phyloP scores from a whole-genome alignment of 2,797 vertebrate species.

The Ataeniobius toweri region DNA sequence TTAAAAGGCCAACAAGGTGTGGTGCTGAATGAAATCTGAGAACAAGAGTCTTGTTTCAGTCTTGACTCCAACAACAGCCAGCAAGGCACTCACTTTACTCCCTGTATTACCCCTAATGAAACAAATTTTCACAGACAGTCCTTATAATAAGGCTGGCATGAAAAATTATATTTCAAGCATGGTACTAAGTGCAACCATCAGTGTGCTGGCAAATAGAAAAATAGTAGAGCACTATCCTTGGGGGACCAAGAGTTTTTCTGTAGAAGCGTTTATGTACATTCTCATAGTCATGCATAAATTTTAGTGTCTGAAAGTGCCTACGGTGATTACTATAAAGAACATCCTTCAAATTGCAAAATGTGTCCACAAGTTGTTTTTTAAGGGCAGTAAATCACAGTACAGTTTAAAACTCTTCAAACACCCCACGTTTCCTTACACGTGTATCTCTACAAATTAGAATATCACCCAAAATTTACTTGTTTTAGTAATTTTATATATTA shows the following conservation, averaged over 20 bases:
- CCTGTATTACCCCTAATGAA: neutral
- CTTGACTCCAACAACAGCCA: slow-evolving; percentile 5
- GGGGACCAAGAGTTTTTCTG: neutral
- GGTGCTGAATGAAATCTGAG: slow-evolving; percentile 27
- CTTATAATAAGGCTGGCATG: neutral
- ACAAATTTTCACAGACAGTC: neutral
- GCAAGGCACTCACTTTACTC: neutral
- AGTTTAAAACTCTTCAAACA: neutral
- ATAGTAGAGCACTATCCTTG: neutral
- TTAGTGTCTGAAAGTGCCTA: neutral
- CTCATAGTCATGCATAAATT: neutral
- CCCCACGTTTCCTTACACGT: neutral
- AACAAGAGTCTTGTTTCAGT: slow-evolving; percentile 33
- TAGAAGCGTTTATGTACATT: neutral
- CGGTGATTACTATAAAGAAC: neutral
- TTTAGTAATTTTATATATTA: neutral
- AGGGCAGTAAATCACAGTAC: neutral
- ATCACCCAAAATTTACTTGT: neutral
- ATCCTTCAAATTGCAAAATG: neutral
- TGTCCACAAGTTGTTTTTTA: neutral
- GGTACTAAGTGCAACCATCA: neutral
- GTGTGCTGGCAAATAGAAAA: neutral
- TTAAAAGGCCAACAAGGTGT: slow-evolving; percentile 60
- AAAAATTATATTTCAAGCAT: slow-evolving; percentile 2
- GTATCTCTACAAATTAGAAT: neutral